Percentiles rank a stretch among this genome's conserved stretches.
These are phyloP conservation scores for Ceyx cyanopectus DNA, from an alignment of 2,113 vertebrate genomes.

Conservation along the genomic window DNA sequence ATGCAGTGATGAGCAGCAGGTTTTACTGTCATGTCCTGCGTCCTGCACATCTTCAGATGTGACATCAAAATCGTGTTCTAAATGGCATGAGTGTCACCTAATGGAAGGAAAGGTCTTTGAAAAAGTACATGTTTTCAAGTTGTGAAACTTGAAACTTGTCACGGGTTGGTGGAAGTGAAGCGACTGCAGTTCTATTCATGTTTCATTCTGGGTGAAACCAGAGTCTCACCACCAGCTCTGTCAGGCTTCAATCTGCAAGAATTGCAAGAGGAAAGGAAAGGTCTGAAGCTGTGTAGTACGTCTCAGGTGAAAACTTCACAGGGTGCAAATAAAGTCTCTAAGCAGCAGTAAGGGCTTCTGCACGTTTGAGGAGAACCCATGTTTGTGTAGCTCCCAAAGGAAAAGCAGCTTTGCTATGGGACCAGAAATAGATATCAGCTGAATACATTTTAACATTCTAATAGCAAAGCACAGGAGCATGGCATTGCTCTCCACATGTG, in stretches of 20 bases:
- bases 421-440: background rate
- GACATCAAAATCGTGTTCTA: background rate
- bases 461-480: background rate
- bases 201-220: background rate
- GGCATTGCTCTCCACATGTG: background rate
- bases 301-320: background rate
- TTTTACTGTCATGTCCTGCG: background rate
- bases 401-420: background rate
- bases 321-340: background rate
- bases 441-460: background rate
- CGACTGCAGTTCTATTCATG: background rate
- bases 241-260: background rate
- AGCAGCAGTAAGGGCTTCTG: background rate
- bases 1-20: background rate
- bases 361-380: background rate
- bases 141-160: background rate
- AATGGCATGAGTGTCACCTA: fast-evolving
- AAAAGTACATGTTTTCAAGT: background rate
- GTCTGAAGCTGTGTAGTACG: background rate
- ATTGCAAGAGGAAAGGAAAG: background rate
- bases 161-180: background rate
- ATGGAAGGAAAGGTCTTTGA: background rate
- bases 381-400: background rate
- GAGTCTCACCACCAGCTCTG: background rate
- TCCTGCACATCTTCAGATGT: background rate